Evolutionary conservation across 2,888 invertebrate genomes (phyloP).

Genomic region (Noctua janthina): DNA sequence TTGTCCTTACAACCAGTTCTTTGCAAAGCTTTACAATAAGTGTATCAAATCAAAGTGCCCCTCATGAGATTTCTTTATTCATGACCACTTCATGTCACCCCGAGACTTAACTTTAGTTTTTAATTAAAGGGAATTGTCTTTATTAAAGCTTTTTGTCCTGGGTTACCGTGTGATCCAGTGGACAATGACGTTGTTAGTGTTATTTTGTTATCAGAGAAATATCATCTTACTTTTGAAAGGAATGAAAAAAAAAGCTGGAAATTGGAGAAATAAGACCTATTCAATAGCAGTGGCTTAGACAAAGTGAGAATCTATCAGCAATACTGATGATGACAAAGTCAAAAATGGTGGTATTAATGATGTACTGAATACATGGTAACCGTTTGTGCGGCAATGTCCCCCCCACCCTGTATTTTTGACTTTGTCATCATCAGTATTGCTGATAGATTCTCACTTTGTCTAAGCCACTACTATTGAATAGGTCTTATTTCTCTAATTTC

Average conservation of each 20-base stretch:
- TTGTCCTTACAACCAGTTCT: conserved; percentile 90
- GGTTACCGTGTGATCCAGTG: conserved; percentile 32
- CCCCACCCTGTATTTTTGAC: neutral
- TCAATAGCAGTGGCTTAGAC: neutral
- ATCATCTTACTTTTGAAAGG: conserved; percentile 12
- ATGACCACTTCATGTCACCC: conserved; percentile 82
- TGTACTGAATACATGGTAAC: neutral
- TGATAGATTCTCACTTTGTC: neutral
- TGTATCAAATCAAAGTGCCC: conserved; percentile 89
- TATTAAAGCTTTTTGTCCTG: conserved; percentile 51
- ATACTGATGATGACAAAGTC: neutral
- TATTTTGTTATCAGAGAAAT: conserved; percentile 10
- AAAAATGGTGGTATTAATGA: neutral
- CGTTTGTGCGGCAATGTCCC: neutral
- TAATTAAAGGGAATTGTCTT: conserved; percentile 82
- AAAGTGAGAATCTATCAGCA: neutral
- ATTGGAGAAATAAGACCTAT: neutral
- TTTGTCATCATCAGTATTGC: neutral
- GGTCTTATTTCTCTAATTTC: neutral
- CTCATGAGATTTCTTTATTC: conserved; percentile 84
- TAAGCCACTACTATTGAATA: neutral
- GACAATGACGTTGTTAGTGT: conserved; percentile 19
- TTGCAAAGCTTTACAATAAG: conserved; percentile 85
- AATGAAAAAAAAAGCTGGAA: neutral
- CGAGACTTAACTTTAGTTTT: conserved; percentile 84